Conservation (phyloP, 1,140 invertebrate species). For the Oryzaephilus surinamensis region DNA sequence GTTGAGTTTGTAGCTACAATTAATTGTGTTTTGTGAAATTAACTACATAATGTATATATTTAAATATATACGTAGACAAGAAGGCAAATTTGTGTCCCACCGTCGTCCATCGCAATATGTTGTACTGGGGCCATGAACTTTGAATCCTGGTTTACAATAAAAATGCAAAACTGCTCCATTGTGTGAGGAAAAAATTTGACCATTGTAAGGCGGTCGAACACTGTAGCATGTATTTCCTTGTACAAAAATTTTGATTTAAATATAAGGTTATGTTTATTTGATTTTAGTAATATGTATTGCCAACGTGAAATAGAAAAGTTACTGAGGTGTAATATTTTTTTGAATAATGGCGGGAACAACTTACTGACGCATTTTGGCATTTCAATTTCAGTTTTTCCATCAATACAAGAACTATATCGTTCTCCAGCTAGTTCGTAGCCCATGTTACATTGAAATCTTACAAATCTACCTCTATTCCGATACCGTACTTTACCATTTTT, state of each 20-base stretch:
- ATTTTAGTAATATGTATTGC: no score
- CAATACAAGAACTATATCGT: slow-evolving; percentile 21
- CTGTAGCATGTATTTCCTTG: slow-evolving; percentile 14
- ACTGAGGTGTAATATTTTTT: no score
- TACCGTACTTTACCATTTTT: slow-evolving; percentile 21
- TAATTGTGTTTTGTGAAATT: slow-evolving; percentile 1
- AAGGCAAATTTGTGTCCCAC: slow-evolving; percentile 51
- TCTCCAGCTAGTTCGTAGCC: slow-evolving; percentile 30
- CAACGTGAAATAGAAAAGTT: no score
- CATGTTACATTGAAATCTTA: slow-evolving; percentile 24
- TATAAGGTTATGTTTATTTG: no score
- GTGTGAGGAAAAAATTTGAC: slow-evolving; percentile 39
- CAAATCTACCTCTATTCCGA: slow-evolving; percentile 20
- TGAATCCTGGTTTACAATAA: slow-evolving; percentile 51
- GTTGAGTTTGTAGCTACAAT: slow-evolving; percentile 32
- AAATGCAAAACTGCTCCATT: slow-evolving; percentile 47
- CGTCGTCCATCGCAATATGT: slow-evolving; percentile 52
- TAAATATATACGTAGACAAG: slow-evolving; percentile 46
- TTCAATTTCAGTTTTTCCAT: slow-evolving; percentile 24
- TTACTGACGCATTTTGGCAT: slow-evolving; percentile 32
- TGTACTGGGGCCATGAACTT: slow-evolving; percentile 41
- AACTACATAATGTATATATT: neutral
- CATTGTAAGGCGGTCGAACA: slow-evolving; percentile 37
- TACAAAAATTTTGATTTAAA: slow-evolving; percentile 5
- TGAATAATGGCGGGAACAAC: slow-evolving; percentile 15